A percentile compares a stretch with the other conserved stretches of the same genome.
phyloP scores from a whole-genome alignment of 2,113 vertebrate species.

The Mandrillus leucophaeus region DNA sequence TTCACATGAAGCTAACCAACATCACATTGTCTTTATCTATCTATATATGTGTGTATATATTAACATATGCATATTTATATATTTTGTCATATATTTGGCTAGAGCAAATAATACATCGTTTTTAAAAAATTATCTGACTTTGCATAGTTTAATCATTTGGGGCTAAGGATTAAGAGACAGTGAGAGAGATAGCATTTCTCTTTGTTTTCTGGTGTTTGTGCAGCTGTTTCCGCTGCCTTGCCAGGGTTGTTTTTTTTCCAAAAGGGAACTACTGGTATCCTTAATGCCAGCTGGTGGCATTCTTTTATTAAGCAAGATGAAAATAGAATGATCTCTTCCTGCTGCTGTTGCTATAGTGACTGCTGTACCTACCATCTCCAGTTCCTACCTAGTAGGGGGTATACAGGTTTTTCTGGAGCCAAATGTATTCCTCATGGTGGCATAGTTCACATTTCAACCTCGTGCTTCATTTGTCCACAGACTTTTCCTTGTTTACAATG shows the following conservation, averaged over 20 bases:
- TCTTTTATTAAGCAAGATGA: slow-evolving; percentile 13
- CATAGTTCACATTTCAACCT: not conserved
- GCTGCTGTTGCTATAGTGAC: slow-evolving; percentile 44
- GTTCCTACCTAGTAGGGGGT: not conserved
- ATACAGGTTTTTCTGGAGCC: not conserved
- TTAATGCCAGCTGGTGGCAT: not conserved
- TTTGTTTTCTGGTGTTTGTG: slow-evolving; percentile 20
- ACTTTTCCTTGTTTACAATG: not conserved
- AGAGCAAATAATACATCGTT: not conserved
- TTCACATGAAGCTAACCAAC: not conserved
- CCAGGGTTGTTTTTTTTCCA: not conserved
- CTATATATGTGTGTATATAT: too few species aligned
- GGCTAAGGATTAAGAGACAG: not conserved
- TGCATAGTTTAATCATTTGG: not conserved
- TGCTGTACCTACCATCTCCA: not conserved
- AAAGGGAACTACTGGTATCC: not conserved
- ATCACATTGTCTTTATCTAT: not conserved
- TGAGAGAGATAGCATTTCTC: not conserved
- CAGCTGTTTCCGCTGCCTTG: slow-evolving; percentile 49
- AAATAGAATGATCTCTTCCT: slow-evolving; percentile 53
- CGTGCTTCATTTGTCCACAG: not conserved
- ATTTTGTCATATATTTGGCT: not conserved
- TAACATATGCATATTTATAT: not conserved
- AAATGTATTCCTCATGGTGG: not conserved
- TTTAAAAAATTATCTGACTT: not conserved